Evolutionary conservation across 2,113 vertebrate genomes (phyloP), one percentile per base, ranked within the genome.

Genomic region (Poeciliopsis turrubarensis): DNA sequence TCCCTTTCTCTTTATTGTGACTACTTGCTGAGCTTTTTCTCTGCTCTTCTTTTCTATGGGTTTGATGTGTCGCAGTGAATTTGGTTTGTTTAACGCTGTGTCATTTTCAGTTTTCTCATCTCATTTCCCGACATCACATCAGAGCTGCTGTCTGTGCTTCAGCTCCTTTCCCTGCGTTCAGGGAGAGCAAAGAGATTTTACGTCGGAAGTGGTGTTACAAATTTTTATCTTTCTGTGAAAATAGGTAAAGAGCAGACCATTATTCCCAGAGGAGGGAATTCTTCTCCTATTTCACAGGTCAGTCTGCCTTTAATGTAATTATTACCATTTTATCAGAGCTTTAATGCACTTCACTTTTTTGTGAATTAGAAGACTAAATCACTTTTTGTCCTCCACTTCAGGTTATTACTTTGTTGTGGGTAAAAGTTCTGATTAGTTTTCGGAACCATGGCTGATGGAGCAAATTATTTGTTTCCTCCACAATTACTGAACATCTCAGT

Each of bases 71-170:
- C 90, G 22, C 34, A 70, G 62, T 87, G 60, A 44, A 85, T 93
- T 92, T 84, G 78, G 65, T 79, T 86, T 86, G 86, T 89, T 85
- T 89, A 86, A 57, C 61, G 41, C 37, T 15, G 83, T 71, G 84
- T 71, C 83, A 81, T 75, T 83, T 78, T 75, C 26, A 70, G 65
- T 84, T 84, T 76, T 37, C 78, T 83, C 72, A 65, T 73, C 62
- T 91, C 61, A 34, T 77, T 82, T 78, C 65, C 69, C 47, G 26
- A 71, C 84, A 72, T 91, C 82, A 75, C 78, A 84, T 84, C 80
- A 37, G 27, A 89, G 90, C 88, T 82, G 72, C 14, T 64, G 64
- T 68, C 51, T 71, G 1, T 0, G 4, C 31, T 54, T 87, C 69
- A 63, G 60, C 64, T 76, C 44, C 64, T 30, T 62, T 77, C 62